Evolutionary conservation across 1,140 invertebrate genomes (phyloP).

Genomic region (Gonatopus flavifemur): DNA sequence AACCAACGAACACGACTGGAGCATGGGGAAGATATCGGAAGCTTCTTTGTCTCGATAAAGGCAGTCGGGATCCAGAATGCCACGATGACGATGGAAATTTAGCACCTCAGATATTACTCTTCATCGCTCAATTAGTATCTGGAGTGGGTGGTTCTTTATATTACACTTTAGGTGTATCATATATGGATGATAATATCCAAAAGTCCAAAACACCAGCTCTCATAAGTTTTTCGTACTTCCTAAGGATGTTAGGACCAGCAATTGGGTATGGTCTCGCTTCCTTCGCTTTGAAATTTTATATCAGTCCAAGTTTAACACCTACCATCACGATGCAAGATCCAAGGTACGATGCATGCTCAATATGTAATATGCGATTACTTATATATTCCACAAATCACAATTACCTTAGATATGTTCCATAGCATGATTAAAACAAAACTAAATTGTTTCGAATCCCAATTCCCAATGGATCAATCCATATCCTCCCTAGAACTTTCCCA

Average conservation of each 20-base stretch:
- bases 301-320: conserved; percentile 69
- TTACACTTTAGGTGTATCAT: conserved; percentile 69
- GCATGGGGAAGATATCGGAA: conserved; percentile 44
- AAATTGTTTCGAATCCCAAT: too few relatives aligned
- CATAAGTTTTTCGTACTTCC: conserved; percentile 69
- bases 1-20: conserved; percentile 22
- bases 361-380: too few relatives aligned
- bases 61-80: conserved; percentile 53
- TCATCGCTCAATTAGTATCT: conserved; percentile 67
- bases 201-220: conserved; percentile 70
- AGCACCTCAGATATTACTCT: conserved; percentile 63
- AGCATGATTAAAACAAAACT: too few relatives aligned
- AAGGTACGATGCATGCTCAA: conserved; percentile 39
- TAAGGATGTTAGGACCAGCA: conserved; percentile 72
- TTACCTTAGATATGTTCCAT: too few relatives aligned
- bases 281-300: conserved; percentile 69
- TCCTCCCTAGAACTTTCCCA: too few relatives aligned
- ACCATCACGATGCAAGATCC: conserved; percentile 70
- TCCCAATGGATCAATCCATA: too few relatives aligned
- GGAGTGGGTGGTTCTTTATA: conserved; percentile 69
- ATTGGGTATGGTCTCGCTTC: conserved; percentile 72
- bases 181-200: conserved; percentile 72
- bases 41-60: conserved; percentile 44
- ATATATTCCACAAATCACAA: too few relatives aligned
- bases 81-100: conserved; percentile 62